These are phyloP conservation scores for Odontothrips loti DNA, from an alignment of 2,888 invertebrate species.

Conservation along the genomic window DNA sequence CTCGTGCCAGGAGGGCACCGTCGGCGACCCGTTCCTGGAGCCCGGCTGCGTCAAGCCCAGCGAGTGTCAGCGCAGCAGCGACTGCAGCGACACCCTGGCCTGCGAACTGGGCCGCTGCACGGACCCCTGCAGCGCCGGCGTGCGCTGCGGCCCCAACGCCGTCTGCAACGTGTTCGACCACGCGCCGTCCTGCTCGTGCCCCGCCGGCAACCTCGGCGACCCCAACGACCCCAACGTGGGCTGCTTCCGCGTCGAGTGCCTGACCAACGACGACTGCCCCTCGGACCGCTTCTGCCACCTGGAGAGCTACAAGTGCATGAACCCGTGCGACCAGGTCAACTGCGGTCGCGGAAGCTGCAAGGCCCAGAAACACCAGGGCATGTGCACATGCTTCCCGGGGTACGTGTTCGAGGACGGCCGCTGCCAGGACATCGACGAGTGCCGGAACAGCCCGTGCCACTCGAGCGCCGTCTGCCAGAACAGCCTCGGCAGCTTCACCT, in stretches of 20 bases:
- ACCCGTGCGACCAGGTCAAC: slow-evolving; percentile 71
- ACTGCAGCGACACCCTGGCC: slow-evolving; percentile 70
- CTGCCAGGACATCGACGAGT: slow-evolving; percentile 80
- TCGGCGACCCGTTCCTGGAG: slow-evolving; percentile 65
- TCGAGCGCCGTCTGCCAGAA: slow-evolving; percentile 73
- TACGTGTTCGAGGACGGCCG: slow-evolving; percentile 61
- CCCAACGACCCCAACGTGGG: slow-evolving; percentile 70
- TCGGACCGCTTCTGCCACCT: slow-evolving; percentile 70
- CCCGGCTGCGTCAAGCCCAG: slow-evolving; percentile 75
- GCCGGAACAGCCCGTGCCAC: slow-evolving; percentile 72
- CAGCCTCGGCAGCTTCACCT: slow-evolving; percentile 69
- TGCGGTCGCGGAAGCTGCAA: slow-evolving; percentile 79
- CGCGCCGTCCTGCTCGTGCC: slow-evolving; percentile 68
- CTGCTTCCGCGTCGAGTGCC: slow-evolving; percentile 85
- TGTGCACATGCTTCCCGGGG: slow-evolving; percentile 72
- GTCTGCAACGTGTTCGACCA: slow-evolving; percentile 70
- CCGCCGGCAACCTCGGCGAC: slow-evolving; percentile 77
- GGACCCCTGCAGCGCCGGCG: slow-evolving; percentile 68
- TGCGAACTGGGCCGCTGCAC: slow-evolving; percentile 73
- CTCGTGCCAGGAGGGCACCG: slow-evolving; percentile 70
- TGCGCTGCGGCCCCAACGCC: slow-evolving; percentile 72
- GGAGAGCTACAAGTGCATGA: slow-evolving; percentile 71
- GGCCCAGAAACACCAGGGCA: slow-evolving; percentile 64
- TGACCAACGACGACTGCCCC: slow-evolving; percentile 70
- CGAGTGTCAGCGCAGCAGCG: slow-evolving; percentile 67